Percentiles rank a stretch among this genome's conserved stretches.
Evolutionary conservation across 2,797 vertebrate species (phyloP).

Genomic region (Falco peregrinus): DNA sequence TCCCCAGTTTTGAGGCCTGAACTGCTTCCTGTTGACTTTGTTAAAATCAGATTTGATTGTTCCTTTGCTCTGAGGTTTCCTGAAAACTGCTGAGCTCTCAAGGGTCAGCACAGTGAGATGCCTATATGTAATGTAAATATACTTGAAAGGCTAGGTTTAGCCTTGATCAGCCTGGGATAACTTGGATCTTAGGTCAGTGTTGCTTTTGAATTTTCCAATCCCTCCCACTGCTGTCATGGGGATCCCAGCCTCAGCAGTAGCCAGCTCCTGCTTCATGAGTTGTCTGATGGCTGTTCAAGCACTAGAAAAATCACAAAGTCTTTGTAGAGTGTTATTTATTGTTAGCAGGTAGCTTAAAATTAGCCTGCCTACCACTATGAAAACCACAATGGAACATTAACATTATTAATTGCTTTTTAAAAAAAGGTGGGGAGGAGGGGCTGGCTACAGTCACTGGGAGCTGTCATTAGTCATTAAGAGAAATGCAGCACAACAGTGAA

Average conservation of each 20-base stretch:
- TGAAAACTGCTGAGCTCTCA: not conserved
- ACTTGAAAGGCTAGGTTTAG: not conserved
- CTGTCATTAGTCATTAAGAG: not conserved
- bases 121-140: not conserved
- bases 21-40: not conserved
- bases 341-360: not conserved
- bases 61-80: not conserved
- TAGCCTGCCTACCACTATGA: not conserved
- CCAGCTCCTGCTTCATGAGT: not conserved
- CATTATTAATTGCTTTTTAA: not conserved
- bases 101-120: not conserved
- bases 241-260: not conserved
- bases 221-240: rapidly evolving
- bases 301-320: not conserved
- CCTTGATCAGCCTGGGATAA: not conserved
- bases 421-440: no score
- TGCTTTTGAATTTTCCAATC: not conserved
- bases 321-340: not conserved
- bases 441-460: not conserved
- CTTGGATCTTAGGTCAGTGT: not conserved
- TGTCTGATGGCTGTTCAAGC: not conserved
- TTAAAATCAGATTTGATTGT: not conserved
- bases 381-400: not conserved
- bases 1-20: not conserved
- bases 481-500: not conserved